Evolutionary conservation across 2,888 invertebrate species (phyloP).

Genomic region (Agrotis exclamationis): DNA sequence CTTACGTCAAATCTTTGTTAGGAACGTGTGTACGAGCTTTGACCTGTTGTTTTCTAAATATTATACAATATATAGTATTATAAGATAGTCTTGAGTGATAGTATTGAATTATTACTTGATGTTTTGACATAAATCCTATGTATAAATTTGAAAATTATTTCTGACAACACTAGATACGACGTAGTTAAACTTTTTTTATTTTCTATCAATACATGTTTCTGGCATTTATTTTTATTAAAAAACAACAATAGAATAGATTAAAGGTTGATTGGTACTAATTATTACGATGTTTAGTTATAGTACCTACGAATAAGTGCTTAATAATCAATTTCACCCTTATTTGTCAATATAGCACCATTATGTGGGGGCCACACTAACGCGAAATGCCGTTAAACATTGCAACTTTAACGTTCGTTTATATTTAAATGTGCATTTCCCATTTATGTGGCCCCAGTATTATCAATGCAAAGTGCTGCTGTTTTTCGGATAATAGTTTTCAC

Average conservation of each 20-base stretch:
- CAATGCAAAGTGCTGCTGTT: not conserved
- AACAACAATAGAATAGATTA: too few relatives aligned
- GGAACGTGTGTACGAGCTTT: conserved; percentile 51
- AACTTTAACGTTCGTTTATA: too few relatives aligned
- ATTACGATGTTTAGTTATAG: too few relatives aligned
- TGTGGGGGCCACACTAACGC: too few relatives aligned
- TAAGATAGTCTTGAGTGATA: conserved; percentile 15
- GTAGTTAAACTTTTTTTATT: not conserved
- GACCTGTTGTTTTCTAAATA: conserved; percentile 43
- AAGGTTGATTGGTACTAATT: too few relatives aligned
- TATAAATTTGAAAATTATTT: not conserved
- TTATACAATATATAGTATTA: conserved; percentile 2
- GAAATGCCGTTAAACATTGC: too few relatives aligned
- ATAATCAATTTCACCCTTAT: not conserved
- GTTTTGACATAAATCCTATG: conserved; percentile 5
- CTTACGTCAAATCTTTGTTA: conserved; percentile 30
- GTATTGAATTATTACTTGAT: not conserved
- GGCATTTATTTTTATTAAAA: too few relatives aligned
- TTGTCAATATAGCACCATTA: too few relatives aligned
- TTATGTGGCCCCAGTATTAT: too few relatives aligned
- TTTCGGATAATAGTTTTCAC: not conserved
- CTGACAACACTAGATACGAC: too few relatives aligned
- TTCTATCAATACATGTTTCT: too few relatives aligned
- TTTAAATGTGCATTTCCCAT: too few relatives aligned
- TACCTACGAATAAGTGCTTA: not conserved